Conservation (phyloP, 2,888 invertebrate genomes). For the Drosophila melanosoma region DNA sequence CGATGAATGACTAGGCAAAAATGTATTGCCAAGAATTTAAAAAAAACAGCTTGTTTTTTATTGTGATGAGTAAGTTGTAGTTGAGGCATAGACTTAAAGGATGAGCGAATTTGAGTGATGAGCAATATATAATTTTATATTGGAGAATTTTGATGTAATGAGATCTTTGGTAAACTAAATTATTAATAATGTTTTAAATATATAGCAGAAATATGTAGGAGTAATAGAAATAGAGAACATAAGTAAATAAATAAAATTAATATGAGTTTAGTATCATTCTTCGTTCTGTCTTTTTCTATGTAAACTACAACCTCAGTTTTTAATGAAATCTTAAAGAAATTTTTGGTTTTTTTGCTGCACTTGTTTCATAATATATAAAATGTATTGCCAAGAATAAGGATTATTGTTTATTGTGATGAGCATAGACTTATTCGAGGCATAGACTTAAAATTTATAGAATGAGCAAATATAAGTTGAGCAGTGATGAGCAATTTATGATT, state of each 20-base stretch:
- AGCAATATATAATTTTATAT: background rate
- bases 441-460: too few species aligned
- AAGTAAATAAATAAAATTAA: too few species aligned
- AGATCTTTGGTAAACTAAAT: fast-evolving
- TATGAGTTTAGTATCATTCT: too few species aligned
- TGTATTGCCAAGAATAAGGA: too few species aligned
- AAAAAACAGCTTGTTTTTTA: conserved; percentile 14
- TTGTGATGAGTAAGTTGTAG: background rate
- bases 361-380: too few species aligned
- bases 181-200: background rate
- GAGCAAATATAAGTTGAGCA: too few species aligned
- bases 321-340: background rate
- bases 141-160: background rate
- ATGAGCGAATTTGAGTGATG: background rate
- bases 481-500: too few species aligned
- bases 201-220: background rate
- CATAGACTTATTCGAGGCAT: too few species aligned
- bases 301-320: background rate
- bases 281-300: background rate
- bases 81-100: background rate
- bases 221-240: background rate
- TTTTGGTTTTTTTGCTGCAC: background rate
- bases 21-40: conserved; percentile 15
- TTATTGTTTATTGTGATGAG: too few species aligned
- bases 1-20: conserved; percentile 30